Percentiles rank a stretch among this genome's conserved stretches.
phyloP scores from a whole-genome alignment of 1,140 invertebrate genomes.

The Drosophila erecta region DNA sequence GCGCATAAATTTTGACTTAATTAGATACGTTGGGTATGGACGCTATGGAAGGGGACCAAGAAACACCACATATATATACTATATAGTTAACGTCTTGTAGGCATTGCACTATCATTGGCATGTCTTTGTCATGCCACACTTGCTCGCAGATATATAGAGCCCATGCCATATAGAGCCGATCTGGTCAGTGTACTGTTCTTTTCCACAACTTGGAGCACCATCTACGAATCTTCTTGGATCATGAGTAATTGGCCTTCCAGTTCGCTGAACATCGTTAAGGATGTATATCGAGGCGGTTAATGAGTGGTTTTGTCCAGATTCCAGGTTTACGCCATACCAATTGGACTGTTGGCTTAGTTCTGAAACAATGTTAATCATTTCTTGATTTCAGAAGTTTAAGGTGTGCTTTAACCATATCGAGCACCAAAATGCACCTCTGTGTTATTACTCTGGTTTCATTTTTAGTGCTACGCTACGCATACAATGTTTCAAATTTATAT shows the following conservation, averaged over 20 bases:
- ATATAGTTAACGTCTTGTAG: slow-evolving; percentile 6
- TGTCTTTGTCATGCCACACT: slow-evolving; percentile 44
- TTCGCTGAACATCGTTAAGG: slow-evolving; percentile 12
- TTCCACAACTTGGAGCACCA: not conserved
- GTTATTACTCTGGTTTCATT: not conserved
- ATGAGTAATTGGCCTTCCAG: slow-evolving; percentile 12
- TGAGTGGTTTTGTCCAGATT: not conserved
- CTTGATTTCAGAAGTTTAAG: not conserved
- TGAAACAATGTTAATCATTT: not conserved
- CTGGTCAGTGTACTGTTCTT: slow-evolving; percentile 12
- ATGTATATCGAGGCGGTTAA: slow-evolving; percentile 4
- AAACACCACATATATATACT: slow-evolving; percentile 8
- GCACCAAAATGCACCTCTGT: not conserved
- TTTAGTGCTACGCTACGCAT: not conserved
- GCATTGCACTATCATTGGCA: slow-evolving; percentile 51
- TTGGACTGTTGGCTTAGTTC: not conserved
- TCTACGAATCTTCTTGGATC: not conserved
- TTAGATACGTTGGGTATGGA: slow-evolving; percentile 54
- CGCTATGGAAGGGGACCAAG: not conserved
- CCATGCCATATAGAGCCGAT: not conserved
- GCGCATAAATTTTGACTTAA: slow-evolving; percentile 80
- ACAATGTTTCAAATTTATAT: slow-evolving; percentile 12
- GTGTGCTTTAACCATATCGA: not conserved
- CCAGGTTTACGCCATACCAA: not conserved
- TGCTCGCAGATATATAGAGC: not conserved